Percentiles rank a stretch among this genome's conserved stretches.
Evolutionary conservation across 1,140 invertebrate species (phyloP).

Genomic region (Diabrotica virgifera): DNA sequence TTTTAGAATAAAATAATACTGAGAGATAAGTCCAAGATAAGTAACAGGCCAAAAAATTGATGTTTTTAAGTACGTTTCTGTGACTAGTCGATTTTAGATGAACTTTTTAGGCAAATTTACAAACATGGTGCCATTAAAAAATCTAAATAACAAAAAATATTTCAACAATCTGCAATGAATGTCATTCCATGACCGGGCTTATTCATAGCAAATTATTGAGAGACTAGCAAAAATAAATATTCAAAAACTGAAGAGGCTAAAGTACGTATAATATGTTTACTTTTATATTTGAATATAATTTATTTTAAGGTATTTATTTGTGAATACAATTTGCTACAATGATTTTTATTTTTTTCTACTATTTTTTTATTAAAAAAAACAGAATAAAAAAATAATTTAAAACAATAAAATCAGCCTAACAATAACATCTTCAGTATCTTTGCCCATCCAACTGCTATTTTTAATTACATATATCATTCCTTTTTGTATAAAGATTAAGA

Average conservation of each 20-base stretch:
- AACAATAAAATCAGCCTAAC: too few species aligned
- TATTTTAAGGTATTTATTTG: background rate
- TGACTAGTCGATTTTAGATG: background rate
- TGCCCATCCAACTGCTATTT: too few species aligned
- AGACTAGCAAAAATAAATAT: background rate
- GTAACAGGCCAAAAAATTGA: background rate
- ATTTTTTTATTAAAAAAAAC: too few species aligned
- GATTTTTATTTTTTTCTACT: background rate
- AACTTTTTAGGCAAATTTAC: slow-evolving; percentile 1
- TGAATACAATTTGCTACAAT: too few species aligned
- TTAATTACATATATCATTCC: too few species aligned
- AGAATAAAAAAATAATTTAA: too few species aligned
- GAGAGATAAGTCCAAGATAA: too few species aligned
- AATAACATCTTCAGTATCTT: too few species aligned
- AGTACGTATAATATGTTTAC: background rate
- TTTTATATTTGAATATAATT: too few species aligned
- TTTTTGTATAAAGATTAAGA: too few species aligned
- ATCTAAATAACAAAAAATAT: background rate
- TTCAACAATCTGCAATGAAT: background rate
- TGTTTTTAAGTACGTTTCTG: background rate
- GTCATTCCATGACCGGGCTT: background rate
- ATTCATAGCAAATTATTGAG: background rate
- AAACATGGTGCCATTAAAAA: background rate
- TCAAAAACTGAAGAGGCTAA: slow-evolving; percentile 14
- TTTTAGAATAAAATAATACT: too few species aligned